Base-by-base conservation (phyloP, 2,113 vertebrate species). In the pig (Sus scrofa) region DNA sequence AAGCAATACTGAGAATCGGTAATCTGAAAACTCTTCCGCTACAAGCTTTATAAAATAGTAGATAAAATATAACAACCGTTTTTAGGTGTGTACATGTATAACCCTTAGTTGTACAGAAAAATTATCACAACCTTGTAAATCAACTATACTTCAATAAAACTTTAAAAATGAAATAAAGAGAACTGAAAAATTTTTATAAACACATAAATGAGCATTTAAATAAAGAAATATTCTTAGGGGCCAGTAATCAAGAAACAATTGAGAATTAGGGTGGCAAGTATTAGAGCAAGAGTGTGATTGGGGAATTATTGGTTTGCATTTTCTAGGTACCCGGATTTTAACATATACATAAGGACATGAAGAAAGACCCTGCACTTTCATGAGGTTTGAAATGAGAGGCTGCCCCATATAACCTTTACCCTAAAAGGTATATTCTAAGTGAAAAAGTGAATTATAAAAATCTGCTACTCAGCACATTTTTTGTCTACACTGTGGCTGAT, bases 371-470 rank as follows among this genome's bases (percentile, higher is more conserved):
- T n/a, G 24, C 4, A 12, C 16, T 78, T 75, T 30, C 0, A 3
- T 27, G 60, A 94, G 4, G 10, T 77, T 79, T 88, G n/a, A 50
- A 74, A 37, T 56, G 22, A 84, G 39, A 93, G 52, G 2, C 30
- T 68, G 14, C 50, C 34, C 32, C 37, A 81, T 8, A 22, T 12
- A 37, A 78, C 14, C 70, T 58, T 30, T 52, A 79, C 22, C 24
- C 30, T 63, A 91, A 83, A 82, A n/a, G 3, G 16, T 65, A 52
- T 26, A 71, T 1, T 54, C 1, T 86, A 78, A 96, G 16, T 15
- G 16, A 90, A 81, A 97, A 34, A 27, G 27, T 32, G 22, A 71
- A 87, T 95, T 86, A 60, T 60, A 74, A 92, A 62, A 89, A 60
- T 24, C 44, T 87, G 68, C 74, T 68, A 87, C 24, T 86, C 1